Base-by-base conservation (phyloP, 2,113 vertebrate species). In the Danionella cerebrum region DNA sequence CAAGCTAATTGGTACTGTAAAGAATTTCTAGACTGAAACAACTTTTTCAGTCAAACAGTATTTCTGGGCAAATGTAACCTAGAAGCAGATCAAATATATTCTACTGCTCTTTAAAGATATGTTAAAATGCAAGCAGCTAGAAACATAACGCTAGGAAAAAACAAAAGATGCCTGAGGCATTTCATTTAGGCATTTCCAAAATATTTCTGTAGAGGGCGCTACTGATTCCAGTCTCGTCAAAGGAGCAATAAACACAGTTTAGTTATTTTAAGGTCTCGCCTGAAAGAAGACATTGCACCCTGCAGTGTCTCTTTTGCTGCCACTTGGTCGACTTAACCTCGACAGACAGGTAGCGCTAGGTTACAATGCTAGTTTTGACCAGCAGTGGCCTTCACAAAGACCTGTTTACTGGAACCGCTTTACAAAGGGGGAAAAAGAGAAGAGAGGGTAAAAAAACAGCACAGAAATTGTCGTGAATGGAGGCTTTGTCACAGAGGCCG, bases 381-480 rank as follows among this genome's bases (percentile, higher is more conserved):
- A 33, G 19, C 62, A 16, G 22, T 35, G 62, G 51, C 57, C 51
- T 47, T 63, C 82, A 88, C 85, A 84, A 73, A 86, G 88, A 82
- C 85, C 88, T 86, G 86, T 88, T 88, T 89, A 85, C 89, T 87
- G 85, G 79, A 84, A 14, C n/a, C n/a, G n/a, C n/a, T n/a, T n/a
- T n/a, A n/a, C n/a, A 27, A 64, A 36, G 7, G 12, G 27, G 14
- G 83, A 79, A 81, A 85, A 85, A 85, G 83, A 83, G 82, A 77
- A 55, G 81, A 48, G 72, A 41, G 22, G 65, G 58, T 24, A 45
- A 29, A 60, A 63, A 67, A 65, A 59, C 35, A 7, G 36, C 5
- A 19, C 66, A 52, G 67, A 64, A 50, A 55, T 84, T 35, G 33
- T 76, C 79, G 78, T 92, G 87, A 93, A 93, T 88, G 87, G 85